These are phyloP conservation scores for Cotesia typhae DNA, from an alignment of 1,140 invertebrate genomes.

Conservation along the genomic window DNA sequence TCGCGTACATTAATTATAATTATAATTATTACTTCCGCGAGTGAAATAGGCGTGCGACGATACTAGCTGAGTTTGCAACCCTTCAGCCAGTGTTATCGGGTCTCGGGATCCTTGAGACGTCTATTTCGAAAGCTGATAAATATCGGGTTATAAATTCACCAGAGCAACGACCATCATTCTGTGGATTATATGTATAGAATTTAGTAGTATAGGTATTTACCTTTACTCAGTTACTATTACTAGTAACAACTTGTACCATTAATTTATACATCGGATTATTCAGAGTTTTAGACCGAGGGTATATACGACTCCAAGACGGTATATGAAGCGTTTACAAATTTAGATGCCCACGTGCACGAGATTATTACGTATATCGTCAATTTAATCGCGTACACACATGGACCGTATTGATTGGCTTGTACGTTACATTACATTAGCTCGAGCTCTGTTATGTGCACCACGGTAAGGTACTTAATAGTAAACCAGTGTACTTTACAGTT, in stretches of 20 bases:
- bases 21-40: neutral
- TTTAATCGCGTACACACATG: conserved; percentile 5
- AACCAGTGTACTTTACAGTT: conserved; percentile 3
- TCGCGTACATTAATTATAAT: too few species aligned
- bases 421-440: neutral
- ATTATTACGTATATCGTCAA: conserved; percentile 22
- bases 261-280: too few species aligned
- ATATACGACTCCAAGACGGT: neutral
- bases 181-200: neutral
- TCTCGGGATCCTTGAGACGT: conserved; percentile 28
- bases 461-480: neutral
- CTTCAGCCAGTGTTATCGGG: conserved; percentile 13
- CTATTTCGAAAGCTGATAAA: conserved; percentile 36
- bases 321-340: conserved; percentile 27
- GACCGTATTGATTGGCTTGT: conserved; percentile 3
- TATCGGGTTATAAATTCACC: conserved; percentile 33
- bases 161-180: conserved; percentile 33
- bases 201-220: neutral
- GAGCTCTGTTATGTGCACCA: too few species aligned
- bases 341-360: conserved; percentile 34
- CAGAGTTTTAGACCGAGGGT: neutral
- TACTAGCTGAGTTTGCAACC: neutral
- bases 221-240: neutral
- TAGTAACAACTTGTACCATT: too few species aligned
- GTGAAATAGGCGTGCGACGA: neutral